phyloP scores from a whole-genome alignment of 2,797 vertebrate species.

The Oryzias sinensis region DNA sequence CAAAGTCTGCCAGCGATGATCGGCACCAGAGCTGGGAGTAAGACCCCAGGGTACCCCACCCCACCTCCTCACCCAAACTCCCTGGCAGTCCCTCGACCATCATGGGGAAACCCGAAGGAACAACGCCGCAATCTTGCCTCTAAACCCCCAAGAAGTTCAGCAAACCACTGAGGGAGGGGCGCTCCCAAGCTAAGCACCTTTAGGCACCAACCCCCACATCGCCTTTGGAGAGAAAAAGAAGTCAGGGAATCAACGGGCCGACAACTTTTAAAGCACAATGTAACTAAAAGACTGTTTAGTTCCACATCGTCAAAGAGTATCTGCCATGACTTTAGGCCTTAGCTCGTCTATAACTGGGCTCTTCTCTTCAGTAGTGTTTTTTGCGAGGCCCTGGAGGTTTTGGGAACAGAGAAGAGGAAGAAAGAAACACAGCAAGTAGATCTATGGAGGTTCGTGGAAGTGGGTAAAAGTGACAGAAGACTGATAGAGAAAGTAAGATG shows the following conservation, averaged over 20 bases:
- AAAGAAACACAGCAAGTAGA: conserved; percentile 28
- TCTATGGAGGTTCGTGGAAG: conserved; percentile 53
- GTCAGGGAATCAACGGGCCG: conserved; percentile 6
- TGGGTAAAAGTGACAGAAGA: conserved; percentile 6
- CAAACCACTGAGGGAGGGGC: conserved; percentile 52
- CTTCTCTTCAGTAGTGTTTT: conserved; percentile 17
- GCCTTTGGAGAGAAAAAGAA: conserved; percentile 23
- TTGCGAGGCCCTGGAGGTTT: conserved; percentile 45
- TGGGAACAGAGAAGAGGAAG: neutral
- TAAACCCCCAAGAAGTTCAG: conserved; percentile 34
- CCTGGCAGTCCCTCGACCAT: conserved; percentile 75
- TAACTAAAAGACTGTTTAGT: conserved; percentile 50
- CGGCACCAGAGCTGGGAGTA: conserved; percentile 72
- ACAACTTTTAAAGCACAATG: conserved; percentile 72
- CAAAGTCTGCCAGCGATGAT: conserved; percentile 92
- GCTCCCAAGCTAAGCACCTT: conserved; percentile 7
- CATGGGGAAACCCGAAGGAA: conserved; percentile 82
- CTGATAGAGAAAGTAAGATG: conserved; percentile 4
- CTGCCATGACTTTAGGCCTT: conserved; percentile 52
- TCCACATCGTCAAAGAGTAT: conserved; percentile 35
- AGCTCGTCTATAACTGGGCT: conserved; percentile 34
- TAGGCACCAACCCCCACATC: conserved; percentile 8
- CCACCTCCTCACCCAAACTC: conserved; percentile 74
- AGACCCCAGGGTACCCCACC: conserved; percentile 65
- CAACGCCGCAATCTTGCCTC: conserved; percentile 55